A percentile compares a stretch with the other conserved stretches of the same genome.
Conservation (phyloP, 2,797 vertebrate genomes). For the Brotula barbata region DNA sequence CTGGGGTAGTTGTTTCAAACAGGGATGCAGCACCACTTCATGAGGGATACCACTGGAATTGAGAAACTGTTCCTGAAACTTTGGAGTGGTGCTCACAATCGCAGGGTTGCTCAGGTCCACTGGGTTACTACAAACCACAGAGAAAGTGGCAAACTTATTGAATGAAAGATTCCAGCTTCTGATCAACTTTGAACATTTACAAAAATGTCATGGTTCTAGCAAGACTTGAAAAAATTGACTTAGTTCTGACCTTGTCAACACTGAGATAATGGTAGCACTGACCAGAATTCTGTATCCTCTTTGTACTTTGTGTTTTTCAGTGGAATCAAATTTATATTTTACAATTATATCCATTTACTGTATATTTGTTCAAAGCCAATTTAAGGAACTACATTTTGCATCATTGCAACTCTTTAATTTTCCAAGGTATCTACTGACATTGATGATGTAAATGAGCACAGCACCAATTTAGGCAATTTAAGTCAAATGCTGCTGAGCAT, state of each 20-base stretch:
- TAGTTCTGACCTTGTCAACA: not conserved
- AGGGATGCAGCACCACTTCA: slow-evolving; percentile 92
- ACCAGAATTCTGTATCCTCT: too few relatives aligned
- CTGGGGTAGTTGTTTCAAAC: slow-evolving; percentile 95
- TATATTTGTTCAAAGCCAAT: too few relatives aligned
- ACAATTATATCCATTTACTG: too few relatives aligned
- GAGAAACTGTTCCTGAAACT: slow-evolving; percentile 97
- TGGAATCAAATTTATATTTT: too few relatives aligned
- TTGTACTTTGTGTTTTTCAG: too few relatives aligned
- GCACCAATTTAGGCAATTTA: too few relatives aligned
- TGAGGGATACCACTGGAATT: slow-evolving; percentile 91
- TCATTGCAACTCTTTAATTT: too few relatives aligned
- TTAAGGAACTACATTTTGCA: too few relatives aligned
- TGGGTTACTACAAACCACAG: slow-evolving; percentile 83
- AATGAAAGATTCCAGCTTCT: not conserved
- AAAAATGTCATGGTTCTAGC: not conserved
- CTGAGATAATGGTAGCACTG: too few relatives aligned
- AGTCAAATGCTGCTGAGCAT: not conserved
- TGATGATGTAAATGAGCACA: too few relatives aligned
- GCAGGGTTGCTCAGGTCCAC: slow-evolving; percentile 97
- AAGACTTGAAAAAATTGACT: not conserved
- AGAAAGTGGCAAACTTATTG: not conserved
- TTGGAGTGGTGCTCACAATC: slow-evolving; percentile 95
- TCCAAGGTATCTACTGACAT: too few relatives aligned
- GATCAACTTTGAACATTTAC: not conserved